Evolutionary conservation across 1,140 invertebrate species (phyloP).

Genomic region (Cotesia vestalis): DNA sequence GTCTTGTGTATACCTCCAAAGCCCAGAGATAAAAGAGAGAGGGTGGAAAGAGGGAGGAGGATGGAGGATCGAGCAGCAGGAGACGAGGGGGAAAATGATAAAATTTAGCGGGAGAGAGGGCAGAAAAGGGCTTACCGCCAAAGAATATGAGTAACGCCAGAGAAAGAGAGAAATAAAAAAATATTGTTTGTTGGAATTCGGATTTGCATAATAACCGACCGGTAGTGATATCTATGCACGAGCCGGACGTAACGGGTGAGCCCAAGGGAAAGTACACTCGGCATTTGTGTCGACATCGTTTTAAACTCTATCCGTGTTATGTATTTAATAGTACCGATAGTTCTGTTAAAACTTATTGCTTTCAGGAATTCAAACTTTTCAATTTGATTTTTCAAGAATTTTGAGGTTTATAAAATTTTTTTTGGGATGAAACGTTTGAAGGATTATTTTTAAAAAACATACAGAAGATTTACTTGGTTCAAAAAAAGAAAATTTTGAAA

Average conservation of each 20-base stretch:
- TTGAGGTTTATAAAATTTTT: too few relatives aligned
- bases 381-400: too few relatives aligned
- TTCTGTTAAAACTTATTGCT: too few relatives aligned
- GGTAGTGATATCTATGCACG: conserved; percentile 35
- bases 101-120: conserved; percentile 31
- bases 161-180: conserved; percentile 41
- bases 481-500: too few relatives aligned
- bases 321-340: too few relatives aligned
- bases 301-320: background rate
- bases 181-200: conserved; percentile 47
- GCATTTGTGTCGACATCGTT: conserved; percentile 13
- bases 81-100: background rate
- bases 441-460: too few relatives aligned
- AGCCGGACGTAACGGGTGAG: conserved; percentile 43
- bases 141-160: conserved; percentile 5
- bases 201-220: conserved; percentile 50
- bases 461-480: too few relatives aligned
- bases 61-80: background rate
- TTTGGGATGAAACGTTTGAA: too few relatives aligned
- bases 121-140: conserved; percentile 17
- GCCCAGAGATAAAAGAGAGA: conserved; percentile 39
- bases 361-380: too few relatives aligned
- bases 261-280: conserved; percentile 27
- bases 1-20: conserved; percentile 24
- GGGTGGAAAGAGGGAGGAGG: background rate